These are phyloP conservation scores for Lepetodrilus schrolli DNA, from an alignment of 2,888 invertebrate genomes.

Conservation along the genomic window DNA sequence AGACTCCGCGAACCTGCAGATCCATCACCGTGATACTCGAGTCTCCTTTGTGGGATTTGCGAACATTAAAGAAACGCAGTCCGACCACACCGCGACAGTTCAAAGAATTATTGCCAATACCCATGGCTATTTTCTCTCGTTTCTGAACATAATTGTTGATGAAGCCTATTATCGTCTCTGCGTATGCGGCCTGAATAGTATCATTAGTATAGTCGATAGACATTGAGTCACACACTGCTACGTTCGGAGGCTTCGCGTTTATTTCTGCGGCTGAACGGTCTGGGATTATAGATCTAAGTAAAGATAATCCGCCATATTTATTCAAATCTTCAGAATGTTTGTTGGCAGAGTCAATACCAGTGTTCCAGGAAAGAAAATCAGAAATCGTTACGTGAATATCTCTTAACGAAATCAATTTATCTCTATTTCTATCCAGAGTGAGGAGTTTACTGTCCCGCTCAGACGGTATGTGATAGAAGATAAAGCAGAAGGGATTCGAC, in stretches of 20 bases:
- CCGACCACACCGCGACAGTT: neutral
- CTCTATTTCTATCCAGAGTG: neutral
- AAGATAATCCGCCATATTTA: neutral
- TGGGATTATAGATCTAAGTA: neutral
- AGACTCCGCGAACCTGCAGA: neutral
- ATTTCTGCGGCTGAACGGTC: neutral
- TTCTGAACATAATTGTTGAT: constrained; percentile 6
- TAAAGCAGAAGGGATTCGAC: neutral
- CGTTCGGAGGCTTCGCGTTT: neutral
- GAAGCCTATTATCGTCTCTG: neutral
- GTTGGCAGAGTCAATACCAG: neutral
- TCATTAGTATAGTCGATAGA: neutral
- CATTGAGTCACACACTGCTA: neutral
- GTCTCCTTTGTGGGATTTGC: neutral
- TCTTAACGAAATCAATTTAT: constrained; percentile 4
- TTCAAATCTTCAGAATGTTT: neutral
- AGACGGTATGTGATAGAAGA: neutral
- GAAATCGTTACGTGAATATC: constrained; percentile 10
- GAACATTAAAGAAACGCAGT: neutral
- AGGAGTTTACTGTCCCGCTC: neutral
- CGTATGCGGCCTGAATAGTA: neutral
- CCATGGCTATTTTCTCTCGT: neutral
- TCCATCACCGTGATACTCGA: neutral
- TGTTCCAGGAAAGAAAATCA: neutral
- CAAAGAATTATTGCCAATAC: neutral